Percentiles rank a stretch among this genome's conserved stretches.
Conservation (phyloP, 1,140 invertebrate species). For the Drosophila fuyamai region DNA sequence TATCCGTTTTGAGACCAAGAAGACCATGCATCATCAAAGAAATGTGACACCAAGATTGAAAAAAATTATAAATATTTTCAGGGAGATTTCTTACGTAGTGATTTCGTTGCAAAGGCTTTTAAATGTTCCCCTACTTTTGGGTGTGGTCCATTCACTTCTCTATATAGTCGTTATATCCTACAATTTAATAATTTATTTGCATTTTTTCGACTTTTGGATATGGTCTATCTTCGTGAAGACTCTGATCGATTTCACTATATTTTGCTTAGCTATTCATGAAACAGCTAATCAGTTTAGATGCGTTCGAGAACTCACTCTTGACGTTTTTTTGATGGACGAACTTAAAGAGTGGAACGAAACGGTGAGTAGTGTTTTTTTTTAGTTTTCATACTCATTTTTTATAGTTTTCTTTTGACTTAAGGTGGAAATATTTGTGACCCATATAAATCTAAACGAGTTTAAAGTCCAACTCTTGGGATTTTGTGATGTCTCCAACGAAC, state of each 20-base stretch:
- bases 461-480: constrained; percentile 35
- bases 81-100: constrained; percentile 10
- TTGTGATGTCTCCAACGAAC: constrained; percentile 48
- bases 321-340: constrained; percentile 33
- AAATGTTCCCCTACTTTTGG: constrained; percentile 24
- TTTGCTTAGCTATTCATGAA: constrained; percentile 30
- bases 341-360: constrained; percentile 30
- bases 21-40: not conserved
- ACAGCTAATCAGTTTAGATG: constrained; percentile 27
- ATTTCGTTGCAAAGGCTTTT: not conserved
- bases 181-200: constrained; percentile 2
- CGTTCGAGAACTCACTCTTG: constrained; percentile 27
- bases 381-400: too few relatives aligned
- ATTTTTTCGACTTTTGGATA: not conserved
- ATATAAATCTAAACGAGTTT: constrained; percentile 43
- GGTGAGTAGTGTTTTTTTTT: constrained; percentile 9
- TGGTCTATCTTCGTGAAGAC: constrained; percentile 13
- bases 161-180: constrained; percentile 25
- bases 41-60: not conserved
- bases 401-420: not conserved
- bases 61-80: constrained; percentile 38
- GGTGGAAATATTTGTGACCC: constrained; percentile 49
- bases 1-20: not conserved
- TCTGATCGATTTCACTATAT: constrained; percentile 33
- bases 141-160: constrained; percentile 10